Evolutionary conservation across 2,113 vertebrate species (phyloP), one percentile per base, ranked within the genome.

Genomic region (Pygoscelis adeliae): DNA sequence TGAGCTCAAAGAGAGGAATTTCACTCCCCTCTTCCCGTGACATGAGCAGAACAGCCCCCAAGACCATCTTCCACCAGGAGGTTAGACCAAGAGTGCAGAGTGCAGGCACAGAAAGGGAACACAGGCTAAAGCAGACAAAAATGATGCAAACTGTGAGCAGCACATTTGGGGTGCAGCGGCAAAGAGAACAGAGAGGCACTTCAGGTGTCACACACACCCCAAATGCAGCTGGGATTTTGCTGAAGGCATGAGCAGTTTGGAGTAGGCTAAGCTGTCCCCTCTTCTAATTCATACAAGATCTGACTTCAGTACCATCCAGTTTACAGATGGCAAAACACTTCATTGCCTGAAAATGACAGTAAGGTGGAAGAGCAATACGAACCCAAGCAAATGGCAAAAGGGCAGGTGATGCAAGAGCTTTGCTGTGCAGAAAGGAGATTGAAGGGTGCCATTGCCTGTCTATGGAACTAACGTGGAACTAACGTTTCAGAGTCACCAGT

Each of bases 331-430:
- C 47, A 46, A 36, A 61, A 53, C 21, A 13, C 8, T 23, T 38
- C 15, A 13, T 14, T n/a, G 11, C 53, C 46, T 18, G n/a, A 34
- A 59, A 26, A 13, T 3, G 30, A 6, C 13, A 4, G 14, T 1
- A 26, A 26, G 30, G 21, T 4, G n/a, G n/a, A 27, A 29, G 15
- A n/a, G 47, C 61, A 6, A 4, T 2, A 30, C 1, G 3, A n/a
- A 9, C 38, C 50, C 12, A 6, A 6, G 32, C 8, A 27, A n/a
- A 19, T 6, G 65, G 36, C 23, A 34, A 11, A 65, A 59, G 58
- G 38, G 23, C 5, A 7, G 47, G 9, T 20, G 23, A 13, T 10
- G 14, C 27, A 32, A n/a, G 32, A 27, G 15, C 47, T 69, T 3
- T 10, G 27, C 29, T 58, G 34, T 29, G 40, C 38, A 19, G 53